phyloP scores from a whole-genome alignment of 2,888 invertebrate genomes.

The Dryococelus australis region DNA sequence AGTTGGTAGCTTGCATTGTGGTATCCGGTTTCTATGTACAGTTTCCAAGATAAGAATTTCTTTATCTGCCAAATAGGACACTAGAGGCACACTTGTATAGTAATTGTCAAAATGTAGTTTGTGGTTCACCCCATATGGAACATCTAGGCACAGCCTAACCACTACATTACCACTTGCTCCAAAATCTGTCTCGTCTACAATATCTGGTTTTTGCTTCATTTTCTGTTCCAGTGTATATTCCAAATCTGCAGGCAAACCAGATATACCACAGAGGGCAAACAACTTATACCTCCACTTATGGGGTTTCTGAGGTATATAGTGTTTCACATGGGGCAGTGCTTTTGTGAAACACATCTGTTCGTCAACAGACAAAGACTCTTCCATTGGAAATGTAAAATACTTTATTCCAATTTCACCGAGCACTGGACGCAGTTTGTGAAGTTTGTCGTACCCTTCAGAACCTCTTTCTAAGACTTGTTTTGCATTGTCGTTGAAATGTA shows the following conservation, averaged over 20 bases:
- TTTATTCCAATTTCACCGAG: background rate
- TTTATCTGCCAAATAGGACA: slow-evolving; percentile 48
- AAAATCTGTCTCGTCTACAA: slow-evolving; percentile 43
- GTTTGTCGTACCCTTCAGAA: background rate
- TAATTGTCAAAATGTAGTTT: slow-evolving; percentile 54
- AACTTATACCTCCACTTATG: slow-evolving; percentile 49
- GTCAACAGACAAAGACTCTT: slow-evolving; percentile 44
- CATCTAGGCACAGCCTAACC: slow-evolving; percentile 42
- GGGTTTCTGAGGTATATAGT: slow-evolving; percentile 51
- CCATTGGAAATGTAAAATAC: background rate
- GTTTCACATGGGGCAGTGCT: slow-evolving; percentile 51
- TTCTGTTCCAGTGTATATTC: slow-evolving; percentile 45
- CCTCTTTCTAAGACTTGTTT: background rate
- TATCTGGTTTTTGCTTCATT: slow-evolving; percentile 36
- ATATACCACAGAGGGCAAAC: slow-evolving; percentile 43
- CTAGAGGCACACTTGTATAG: slow-evolving; percentile 50
- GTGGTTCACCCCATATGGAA: slow-evolving; percentile 46
- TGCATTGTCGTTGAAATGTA: background rate
- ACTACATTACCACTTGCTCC: slow-evolving; percentile 47
- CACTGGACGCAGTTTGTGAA: background rate
- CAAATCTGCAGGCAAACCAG: slow-evolving; percentile 48
- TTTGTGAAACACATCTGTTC: slow-evolving; percentile 54
- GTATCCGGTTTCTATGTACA: background rate
- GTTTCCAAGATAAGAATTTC: slow-evolving; percentile 48
- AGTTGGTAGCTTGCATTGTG: background rate